Conservation (phyloP, 2,888 invertebrate genomes). For the Orchestes rusci region DNA sequence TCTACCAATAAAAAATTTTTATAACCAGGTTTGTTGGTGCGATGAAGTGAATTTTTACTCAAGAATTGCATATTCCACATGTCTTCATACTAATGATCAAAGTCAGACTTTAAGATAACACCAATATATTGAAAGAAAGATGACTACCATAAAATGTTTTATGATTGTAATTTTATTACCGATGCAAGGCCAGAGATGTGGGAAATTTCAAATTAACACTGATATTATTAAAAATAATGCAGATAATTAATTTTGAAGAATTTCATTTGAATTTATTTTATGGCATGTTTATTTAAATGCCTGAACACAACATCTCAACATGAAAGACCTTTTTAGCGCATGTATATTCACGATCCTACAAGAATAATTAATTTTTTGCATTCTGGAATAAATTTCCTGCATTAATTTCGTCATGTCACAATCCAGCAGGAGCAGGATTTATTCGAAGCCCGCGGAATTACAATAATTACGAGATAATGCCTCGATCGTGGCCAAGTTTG, state of each 20-base stretch:
- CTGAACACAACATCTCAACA: too few species aligned
- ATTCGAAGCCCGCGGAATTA: slow-evolving; percentile 21
- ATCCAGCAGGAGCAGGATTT: slow-evolving; percentile 22
- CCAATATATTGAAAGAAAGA: neutral
- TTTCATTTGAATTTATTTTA: too few species aligned
- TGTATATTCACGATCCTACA: too few species aligned
- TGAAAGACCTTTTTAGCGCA: slow-evolving; percentile 6
- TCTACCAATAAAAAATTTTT: too few species aligned
- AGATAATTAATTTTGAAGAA: too few species aligned
- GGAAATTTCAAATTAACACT: neutral
- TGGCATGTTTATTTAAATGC: too few species aligned
- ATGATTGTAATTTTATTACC: neutral
- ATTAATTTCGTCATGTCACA: slow-evolving; percentile 25
- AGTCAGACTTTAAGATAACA: slow-evolving; percentile 1
- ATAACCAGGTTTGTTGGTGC: too few species aligned
- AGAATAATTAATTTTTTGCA: too few species aligned
- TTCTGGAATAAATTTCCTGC: slow-evolving; percentile 13
- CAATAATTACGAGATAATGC: slow-evolving; percentile 25
- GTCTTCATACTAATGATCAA: too few species aligned
- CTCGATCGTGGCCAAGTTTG: slow-evolving; percentile 20
- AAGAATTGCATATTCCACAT: too few species aligned
- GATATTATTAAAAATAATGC: slow-evolving; percentile 6
- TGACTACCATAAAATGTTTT: neutral
- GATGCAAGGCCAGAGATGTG: neutral
- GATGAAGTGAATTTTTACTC: too few species aligned